Conservation (phyloP, 2,113 vertebrate species). For the Tautogolabrus adspersus region DNA sequence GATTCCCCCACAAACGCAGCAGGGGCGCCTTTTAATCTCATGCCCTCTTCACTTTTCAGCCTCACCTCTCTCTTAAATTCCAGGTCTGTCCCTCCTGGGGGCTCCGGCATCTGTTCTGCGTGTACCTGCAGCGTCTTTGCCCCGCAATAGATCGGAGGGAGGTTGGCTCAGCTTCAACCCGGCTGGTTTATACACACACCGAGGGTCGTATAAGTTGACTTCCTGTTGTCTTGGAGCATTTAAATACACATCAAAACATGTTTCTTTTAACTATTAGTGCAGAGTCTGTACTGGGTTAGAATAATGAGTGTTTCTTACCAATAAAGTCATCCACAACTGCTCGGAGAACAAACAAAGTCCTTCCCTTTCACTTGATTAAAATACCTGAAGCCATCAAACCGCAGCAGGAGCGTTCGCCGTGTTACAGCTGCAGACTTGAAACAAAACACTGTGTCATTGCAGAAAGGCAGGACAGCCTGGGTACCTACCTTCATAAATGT, state of each 20-base stretch:
- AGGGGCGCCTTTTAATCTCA: slow-evolving; percentile 54
- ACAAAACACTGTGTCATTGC: background rate
- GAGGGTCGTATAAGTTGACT: slow-evolving; percentile 44
- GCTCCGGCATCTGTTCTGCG: slow-evolving; percentile 53
- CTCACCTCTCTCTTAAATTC: slow-evolving; percentile 64
- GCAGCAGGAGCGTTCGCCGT: slow-evolving; percentile 12
- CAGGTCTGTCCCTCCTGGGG: slow-evolving; percentile 45
- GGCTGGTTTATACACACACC: slow-evolving; percentile 29
- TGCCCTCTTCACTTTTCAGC: slow-evolving; percentile 51
- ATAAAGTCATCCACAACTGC: slow-evolving; percentile 24
- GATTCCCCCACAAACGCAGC: slow-evolving; percentile 65
- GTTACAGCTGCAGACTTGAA: slow-evolving; percentile 10
- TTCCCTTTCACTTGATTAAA: slow-evolving; percentile 14
- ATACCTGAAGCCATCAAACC: slow-evolving; percentile 27
- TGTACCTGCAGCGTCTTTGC: slow-evolving; percentile 49
- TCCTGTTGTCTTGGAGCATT: slow-evolving; percentile 48
- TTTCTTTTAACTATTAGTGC: background rate
- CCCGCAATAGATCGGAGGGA: slow-evolving; percentile 16
- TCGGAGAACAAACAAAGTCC: background rate
- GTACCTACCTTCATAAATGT: background rate
- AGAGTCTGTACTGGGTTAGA: slow-evolving; percentile 28
- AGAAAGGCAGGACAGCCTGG: background rate
- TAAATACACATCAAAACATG: slow-evolving; percentile 40
- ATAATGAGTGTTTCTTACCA: slow-evolving; percentile 29
- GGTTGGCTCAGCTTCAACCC: slow-evolving; percentile 29